Evolutionary conservation across 2,888 invertebrate species (phyloP), one percentile per base, ranked within the genome.

Genomic region (Operophtera brumata): DNA sequence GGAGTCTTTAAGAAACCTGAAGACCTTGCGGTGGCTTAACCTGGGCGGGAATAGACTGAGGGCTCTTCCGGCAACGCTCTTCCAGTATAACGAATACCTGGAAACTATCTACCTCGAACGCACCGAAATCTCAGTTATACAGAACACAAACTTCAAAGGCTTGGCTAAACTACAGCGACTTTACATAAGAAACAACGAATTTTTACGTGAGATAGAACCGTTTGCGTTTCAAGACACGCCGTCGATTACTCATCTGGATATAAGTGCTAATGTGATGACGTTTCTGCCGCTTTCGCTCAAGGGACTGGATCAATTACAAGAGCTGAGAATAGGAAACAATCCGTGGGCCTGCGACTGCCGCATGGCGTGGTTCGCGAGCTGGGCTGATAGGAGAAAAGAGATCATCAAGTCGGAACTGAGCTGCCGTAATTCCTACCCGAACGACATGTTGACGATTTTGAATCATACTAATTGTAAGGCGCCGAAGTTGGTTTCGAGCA

Each of bases 301-400:
- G 47, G 91, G 92, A 67, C 84, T 96, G 50, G 87, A 91, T 6
- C 82, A 91, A 43, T 82, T 97, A 49, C 85, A 91, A 65, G 91
- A 92, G 59, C 80, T 97, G 26, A 92, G 93, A 64, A 92, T 97
- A 63, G 89, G 92, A 32, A 92, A 93, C 52, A 97, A 97, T 78
- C 94, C 94, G 26, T 96, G 96, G 94, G 93, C 93, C 12, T 97
- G 97, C 85, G 96, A 96, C 80, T 97, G 97, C 73, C 92, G 95
- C 44, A 94, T 96, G 92, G 93, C 92, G 62, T 96, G 96, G 96
- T 93, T 96, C 64, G 82, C 76, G 13, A 67, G 65, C 43, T 89
- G 89, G 89, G 91, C 92, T 8, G 92, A 92, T 50, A 84, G 78
- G 61, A 83, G 89, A 44, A 85, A 84, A 60, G 82, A 90, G 39